Conservation (phyloP, 2,797 vertebrate genomes). For the Mareca penelope region DNA sequence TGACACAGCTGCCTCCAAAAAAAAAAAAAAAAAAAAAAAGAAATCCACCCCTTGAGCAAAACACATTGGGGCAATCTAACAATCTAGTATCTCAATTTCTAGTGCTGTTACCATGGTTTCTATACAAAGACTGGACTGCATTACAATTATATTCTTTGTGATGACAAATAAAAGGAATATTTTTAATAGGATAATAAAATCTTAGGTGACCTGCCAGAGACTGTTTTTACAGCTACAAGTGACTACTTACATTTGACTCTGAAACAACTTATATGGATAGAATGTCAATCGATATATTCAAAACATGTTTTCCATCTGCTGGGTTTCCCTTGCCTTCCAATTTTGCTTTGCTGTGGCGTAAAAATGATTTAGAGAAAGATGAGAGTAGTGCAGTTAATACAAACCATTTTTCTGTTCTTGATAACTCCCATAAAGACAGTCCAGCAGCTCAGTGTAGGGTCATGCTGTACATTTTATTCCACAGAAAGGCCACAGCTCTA, state of each 20-base stretch:
- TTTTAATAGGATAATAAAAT: conserved; percentile 73
- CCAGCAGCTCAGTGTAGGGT: not conserved
- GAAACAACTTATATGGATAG: conserved; percentile 36
- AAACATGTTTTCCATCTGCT: not conserved
- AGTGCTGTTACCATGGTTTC: conserved; percentile 82
- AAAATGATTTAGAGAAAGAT: conserved; percentile 4
- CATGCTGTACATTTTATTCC: not conserved
- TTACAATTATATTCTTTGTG: conserved; percentile 72
- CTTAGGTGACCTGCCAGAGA: conserved; percentile 58
- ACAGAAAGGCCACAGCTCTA: not conserved
- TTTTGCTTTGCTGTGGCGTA: not conserved
- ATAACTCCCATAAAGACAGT: not conserved
- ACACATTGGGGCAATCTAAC: conserved; percentile 62
- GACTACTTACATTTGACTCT: conserved; percentile 50
- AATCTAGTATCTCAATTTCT: conserved; percentile 71
- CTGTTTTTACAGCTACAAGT: conserved; percentile 36
- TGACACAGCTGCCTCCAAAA: conserved; percentile 55
- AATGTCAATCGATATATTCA: conserved; percentile 24
- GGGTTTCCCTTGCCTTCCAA: not conserved
- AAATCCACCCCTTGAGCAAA: conserved; percentile 47
- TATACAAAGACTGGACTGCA: conserved; percentile 53
- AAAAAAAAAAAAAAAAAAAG: conserved; percentile 35
- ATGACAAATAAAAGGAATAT: conserved; percentile 67
- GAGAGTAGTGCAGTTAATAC: not conserved
- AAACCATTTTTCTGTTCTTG: not conserved